These are phyloP conservation scores for Petrolisthes cinctipes DNA, from an alignment of 2,888 invertebrate genomes.

Conservation along the genomic window DNA sequence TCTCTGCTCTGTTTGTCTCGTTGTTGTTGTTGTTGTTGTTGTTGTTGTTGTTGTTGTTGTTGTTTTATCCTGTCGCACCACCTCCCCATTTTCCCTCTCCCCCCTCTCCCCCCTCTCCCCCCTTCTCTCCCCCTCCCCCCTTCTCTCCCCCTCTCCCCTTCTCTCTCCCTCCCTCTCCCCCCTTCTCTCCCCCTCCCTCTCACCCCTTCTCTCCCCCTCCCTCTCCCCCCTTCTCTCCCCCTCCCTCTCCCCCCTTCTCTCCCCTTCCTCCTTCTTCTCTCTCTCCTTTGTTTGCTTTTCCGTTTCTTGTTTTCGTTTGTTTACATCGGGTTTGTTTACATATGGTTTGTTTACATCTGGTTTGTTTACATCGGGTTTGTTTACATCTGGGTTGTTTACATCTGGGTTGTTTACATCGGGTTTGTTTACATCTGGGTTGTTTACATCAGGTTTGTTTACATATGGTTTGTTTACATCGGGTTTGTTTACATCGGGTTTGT, in stretches of 20 bases:
- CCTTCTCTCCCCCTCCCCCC: background rate
- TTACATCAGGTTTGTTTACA: background rate
- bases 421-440: background rate
- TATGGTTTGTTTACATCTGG: background rate
- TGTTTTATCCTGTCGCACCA: background rate
- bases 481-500: background rate
- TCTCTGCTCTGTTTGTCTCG: background rate
- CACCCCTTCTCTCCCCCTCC: background rate
- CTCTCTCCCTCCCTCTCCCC: background rate
- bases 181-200: background rate
- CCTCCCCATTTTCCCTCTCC: background rate
- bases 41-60: background rate
- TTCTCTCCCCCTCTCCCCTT: background rate
- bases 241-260: background rate
- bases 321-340: background rate
- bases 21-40: background rate
- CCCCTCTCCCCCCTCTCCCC: background rate
- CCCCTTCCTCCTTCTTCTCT: background rate
- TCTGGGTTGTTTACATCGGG: background rate
- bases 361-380: background rate
- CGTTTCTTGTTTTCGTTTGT: background rate
- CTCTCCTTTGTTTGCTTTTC: background rate
- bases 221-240: background rate
- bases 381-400: background rate
- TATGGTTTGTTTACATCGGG: background rate